Conservation (phyloP, 35 echinoderm and acorn worm species). For the Heliocidaris erythrogramma region DNA sequence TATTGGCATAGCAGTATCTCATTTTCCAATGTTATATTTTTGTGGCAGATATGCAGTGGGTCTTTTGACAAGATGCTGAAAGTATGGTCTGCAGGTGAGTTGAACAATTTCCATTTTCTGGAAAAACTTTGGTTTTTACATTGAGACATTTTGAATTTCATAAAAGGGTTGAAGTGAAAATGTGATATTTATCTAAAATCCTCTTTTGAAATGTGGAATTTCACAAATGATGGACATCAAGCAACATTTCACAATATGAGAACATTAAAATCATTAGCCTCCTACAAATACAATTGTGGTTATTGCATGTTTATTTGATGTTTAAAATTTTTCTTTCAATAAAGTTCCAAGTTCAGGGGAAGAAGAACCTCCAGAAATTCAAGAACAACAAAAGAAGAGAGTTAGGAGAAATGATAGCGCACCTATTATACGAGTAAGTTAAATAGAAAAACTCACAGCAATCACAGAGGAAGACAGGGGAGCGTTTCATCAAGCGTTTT, state of each 20-base stretch:
- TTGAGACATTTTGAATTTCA: too few species aligned
- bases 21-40: too few species aligned
- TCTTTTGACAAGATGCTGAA: conserved; percentile 90
- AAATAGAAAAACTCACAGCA: not conserved
- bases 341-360: conserved; percentile 52
- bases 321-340: not conserved
- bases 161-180: too few species aligned
- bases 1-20: too few species aligned
- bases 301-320: not conserved
- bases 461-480: not conserved
- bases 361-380: conserved; percentile 69
- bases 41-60: conserved; percentile 75
- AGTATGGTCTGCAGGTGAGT: conserved; percentile 85
- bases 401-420: conserved; percentile 55
- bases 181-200: too few species aligned
- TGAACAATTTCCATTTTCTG: not conserved
- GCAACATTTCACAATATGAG: too few species aligned
- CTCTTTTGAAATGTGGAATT: too few species aligned
- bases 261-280: too few species aligned
- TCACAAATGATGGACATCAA: too few species aligned
- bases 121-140: too few species aligned
- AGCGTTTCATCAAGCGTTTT: too few species aligned
- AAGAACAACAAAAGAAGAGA: conserved; percentile 80
- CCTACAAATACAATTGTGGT: not conserved
- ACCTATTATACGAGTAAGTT: conserved; percentile 81